Evolutionary conservation across 2,797 vertebrate species (phyloP), one percentile per base, ranked within the genome.

Genomic region (Paguma larvata): DNA sequence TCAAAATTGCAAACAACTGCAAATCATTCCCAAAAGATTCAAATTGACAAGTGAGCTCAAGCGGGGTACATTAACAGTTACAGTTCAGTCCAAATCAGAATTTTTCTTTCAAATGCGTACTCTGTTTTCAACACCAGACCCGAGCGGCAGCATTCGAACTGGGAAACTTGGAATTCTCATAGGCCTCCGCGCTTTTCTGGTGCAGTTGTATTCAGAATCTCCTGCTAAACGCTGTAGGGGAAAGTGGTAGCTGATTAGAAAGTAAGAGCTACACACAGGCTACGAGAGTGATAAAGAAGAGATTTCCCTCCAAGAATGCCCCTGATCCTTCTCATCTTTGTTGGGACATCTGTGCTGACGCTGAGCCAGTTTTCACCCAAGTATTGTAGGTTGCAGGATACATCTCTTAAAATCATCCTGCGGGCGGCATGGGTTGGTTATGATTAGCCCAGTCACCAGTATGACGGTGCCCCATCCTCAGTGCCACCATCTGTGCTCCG

Each of bases 401-500:
- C 82, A n/a, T 79, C 77, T 80, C 90, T 92, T 91, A 30, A 83
- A 94, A 89, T 88, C 73, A 65, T 48, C 51, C 38, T 23, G 44
- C 18, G 38, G 73, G 59, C 46, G 27, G 75, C 68, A 70, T 6
- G 67, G 89, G 85, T 59, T 93, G 78, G 86, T 72, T 80, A 95
- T 25, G 48, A 89, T 89, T 79, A 95, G 83, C 6, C 79, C 87
- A 77, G 44, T 89, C 56, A 68, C 85, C 86, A 79, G 85, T 86
- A 53, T 80, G 92, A 85, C 21, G 59, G 79, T 77, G 93, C 67
- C 86, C 89, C 80, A 38, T 94, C 93, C 72, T 89, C 80, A 48
- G 86, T 67, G 70, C 77, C 27, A 30, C 97, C 97, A 96, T 96
- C 98, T 97, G 96, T 95, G 95, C 83, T 73, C 89, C 3, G 15